Conservation (phyloP, 2,797 vertebrate species). For the Spinus pinus region DNA sequence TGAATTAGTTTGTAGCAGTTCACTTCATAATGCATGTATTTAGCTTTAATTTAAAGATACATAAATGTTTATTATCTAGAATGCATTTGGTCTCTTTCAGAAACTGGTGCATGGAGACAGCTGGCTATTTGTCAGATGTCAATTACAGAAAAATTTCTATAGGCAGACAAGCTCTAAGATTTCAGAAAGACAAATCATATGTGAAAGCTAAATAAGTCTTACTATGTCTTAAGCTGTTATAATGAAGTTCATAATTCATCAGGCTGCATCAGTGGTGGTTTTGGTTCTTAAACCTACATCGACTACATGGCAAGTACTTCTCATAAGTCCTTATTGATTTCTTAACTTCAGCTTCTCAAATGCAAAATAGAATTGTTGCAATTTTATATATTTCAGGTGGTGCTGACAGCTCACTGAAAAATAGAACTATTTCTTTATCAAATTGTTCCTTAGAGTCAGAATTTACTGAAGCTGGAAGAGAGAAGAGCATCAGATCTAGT, state of each 20-base stretch:
- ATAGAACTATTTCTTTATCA: constrained; percentile 42
- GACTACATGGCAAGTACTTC: background rate
- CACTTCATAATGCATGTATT: background rate
- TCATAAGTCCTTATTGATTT: background rate
- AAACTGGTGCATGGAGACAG: background rate
- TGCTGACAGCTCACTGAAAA: constrained; percentile 50
- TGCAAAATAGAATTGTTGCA: background rate
- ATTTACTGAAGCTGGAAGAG: constrained; percentile 45
- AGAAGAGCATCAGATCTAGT: constrained; percentile 50
- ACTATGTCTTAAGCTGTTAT: background rate
- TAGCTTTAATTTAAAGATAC: background rate
- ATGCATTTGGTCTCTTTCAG: background rate
- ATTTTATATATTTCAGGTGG: constrained; percentile 4
- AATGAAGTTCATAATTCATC: background rate
- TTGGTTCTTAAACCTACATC: background rate
- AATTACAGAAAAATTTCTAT: background rate
- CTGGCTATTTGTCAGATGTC: background rate
- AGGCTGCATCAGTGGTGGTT: background rate
- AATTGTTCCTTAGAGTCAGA: constrained; percentile 46
- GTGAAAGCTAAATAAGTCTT: background rate
- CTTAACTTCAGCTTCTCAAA: background rate
- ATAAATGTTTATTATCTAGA: background rate
- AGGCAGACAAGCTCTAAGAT: background rate
- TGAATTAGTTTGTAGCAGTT: background rate
- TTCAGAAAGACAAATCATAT: background rate